phyloP scores from a whole-genome alignment of 2,888 invertebrate species.

The Nycteola revayana region DNA sequence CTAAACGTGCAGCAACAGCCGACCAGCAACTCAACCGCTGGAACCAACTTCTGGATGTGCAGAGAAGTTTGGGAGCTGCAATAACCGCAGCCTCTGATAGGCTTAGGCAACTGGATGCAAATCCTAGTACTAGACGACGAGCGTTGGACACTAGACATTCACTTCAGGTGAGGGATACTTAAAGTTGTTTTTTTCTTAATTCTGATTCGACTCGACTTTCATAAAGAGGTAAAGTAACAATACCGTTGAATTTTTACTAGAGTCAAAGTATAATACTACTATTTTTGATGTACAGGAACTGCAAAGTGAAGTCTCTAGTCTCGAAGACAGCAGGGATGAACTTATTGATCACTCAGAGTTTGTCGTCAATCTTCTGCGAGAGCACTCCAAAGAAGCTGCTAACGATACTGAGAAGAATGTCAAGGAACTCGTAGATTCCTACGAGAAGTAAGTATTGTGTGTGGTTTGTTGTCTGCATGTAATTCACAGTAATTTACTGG shows the following conservation, averaged over 20 bases:
- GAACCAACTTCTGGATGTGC: constrained; percentile 89
- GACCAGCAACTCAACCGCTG: constrained; percentile 82
- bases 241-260: too few relatives aligned
- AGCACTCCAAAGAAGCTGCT: constrained; percentile 85
- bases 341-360: constrained; percentile 86
- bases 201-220: too few relatives aligned
- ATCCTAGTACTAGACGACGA: constrained; percentile 88
- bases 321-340: constrained; percentile 86
- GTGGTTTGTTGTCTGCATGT: constrained; percentile 6
- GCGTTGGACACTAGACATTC: constrained; percentile 87
- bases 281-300: constrained; percentile 81
- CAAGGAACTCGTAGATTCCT: constrained; percentile 85
- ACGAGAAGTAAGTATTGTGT: constrained; percentile 78
- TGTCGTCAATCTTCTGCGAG: constrained; percentile 86
- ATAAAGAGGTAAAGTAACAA: too few relatives aligned
- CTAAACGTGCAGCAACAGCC: constrained; percentile 86
- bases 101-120: constrained; percentile 88
- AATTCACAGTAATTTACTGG: too few relatives aligned
- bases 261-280: too few relatives aligned
- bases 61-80: constrained; percentile 86
- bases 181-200: too few relatives aligned
- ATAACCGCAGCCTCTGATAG: constrained; percentile 88
- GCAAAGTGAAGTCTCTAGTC: constrained; percentile 86
- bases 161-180: constrained; percentile 82
- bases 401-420: constrained; percentile 86